Conservation (phyloP, 2,113 vertebrate genomes). For the Pteronura brasiliensis region DNA sequence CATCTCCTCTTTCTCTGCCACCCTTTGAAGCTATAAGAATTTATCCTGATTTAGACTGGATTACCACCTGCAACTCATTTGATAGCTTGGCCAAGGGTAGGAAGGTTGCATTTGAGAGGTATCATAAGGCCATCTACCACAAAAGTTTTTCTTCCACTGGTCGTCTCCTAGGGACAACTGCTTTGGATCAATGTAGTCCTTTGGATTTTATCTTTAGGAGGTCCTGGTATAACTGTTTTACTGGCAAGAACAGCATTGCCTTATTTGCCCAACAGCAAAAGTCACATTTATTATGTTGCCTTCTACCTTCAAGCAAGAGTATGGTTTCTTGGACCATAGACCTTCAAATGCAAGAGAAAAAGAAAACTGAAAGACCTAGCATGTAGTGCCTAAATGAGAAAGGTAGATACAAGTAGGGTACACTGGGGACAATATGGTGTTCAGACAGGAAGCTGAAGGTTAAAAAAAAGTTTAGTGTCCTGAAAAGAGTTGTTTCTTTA, state of each 20-base stretch:
- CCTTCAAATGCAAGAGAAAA: not conserved
- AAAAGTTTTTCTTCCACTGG: not conserved
- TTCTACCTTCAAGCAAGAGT: not conserved
- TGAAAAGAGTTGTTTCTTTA: not conserved
- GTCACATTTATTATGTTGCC: not conserved
- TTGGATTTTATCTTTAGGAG: not conserved
- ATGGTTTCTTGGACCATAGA: not conserved
- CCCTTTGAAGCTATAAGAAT: not conserved
- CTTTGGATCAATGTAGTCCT: not conserved
- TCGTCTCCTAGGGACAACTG: rapidly evolving
- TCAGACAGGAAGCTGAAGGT: not conserved
- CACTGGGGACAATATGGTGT: rapidly evolving
- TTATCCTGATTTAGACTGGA: not conserved
- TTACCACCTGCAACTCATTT: not conserved
- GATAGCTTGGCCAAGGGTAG: not conserved
- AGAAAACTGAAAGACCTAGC: not conserved
- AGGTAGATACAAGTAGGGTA: not conserved
- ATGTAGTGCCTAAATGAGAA: not conserved
- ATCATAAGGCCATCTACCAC: rapidly evolving
- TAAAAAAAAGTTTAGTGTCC: not conserved
- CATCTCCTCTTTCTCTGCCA: rapidly evolving
- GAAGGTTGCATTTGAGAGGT: rapidly evolving
- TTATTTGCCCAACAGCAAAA: not conserved
- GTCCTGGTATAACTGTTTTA: not conserved
- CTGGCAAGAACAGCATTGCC: not conserved